phyloP scores from a whole-genome alignment of 2,113 vertebrate genomes.

The Elachura formosa region DNA sequence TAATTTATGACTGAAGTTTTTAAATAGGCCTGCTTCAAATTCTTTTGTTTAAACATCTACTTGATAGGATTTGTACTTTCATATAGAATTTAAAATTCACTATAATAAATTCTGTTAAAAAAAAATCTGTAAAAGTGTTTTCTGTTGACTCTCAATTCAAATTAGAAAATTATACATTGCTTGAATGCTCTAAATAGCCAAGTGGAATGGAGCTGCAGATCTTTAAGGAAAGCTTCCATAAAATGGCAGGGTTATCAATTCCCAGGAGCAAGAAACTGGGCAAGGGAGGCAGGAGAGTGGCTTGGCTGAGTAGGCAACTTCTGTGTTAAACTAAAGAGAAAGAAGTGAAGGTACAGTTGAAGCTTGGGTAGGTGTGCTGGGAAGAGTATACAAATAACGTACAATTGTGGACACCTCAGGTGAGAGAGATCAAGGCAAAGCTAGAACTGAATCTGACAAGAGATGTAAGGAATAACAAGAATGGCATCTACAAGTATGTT shows the following conservation, averaged over 20 bases:
- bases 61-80: not conserved
- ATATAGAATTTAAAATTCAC: not conserved
- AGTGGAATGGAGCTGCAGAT: not conserved
- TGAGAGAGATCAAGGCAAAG: not conserved
- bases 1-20: not conserved
- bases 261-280: not conserved
- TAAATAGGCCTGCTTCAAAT: not conserved
- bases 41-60: not conserved
- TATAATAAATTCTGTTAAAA: not conserved
- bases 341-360: not conserved
- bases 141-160: not conserved
- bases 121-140: not conserved
- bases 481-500: not conserved
- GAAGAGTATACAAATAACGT: fast-evolving
- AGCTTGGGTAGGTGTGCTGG: no score
- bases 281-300: not conserved
- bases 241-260: not conserved
- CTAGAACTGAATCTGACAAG: not conserved
- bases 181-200: not conserved
- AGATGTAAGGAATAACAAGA: fast-evolving
- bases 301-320: not conserved
- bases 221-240: not conserved
- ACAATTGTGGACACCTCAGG: not conserved
- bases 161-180: not conserved
- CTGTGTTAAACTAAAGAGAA: not conserved